A percentile compares a stretch with the other conserved stretches of the same genome.
These are phyloP conservation scores for Coilia nasus DNA, from an alignment of 2,797 vertebrate species.

Conservation along the genomic window DNA sequence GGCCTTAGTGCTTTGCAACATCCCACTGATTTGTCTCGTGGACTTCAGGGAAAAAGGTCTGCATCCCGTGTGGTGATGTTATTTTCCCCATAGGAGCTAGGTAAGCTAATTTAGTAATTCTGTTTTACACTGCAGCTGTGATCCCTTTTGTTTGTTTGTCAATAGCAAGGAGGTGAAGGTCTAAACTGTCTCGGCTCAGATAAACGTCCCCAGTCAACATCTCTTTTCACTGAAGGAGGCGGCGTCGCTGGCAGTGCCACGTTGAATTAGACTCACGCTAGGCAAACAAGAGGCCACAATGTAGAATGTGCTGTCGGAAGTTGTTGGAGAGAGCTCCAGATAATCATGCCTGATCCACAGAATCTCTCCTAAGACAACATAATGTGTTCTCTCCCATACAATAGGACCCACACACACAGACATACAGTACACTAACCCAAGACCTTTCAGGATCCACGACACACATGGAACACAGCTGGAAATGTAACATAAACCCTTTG, in stretches of 20 bases:
- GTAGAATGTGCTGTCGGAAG: constrained; percentile 76
- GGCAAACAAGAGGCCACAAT: constrained; percentile 74
- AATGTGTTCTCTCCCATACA: constrained; percentile 56
- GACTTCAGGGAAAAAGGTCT: background rate
- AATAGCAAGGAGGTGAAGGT: constrained; percentile 51
- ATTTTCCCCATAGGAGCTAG: constrained; percentile 30
- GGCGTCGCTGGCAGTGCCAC: constrained; percentile 72
- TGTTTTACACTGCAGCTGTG: background rate
- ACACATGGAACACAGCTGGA: background rate
- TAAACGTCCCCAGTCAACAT: constrained; percentile 75
- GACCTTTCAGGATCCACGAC: background rate
- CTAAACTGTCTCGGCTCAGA: constrained; percentile 67
- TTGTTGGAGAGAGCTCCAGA: constrained; percentile 67
- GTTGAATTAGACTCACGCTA: constrained; percentile 74
- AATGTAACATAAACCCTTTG: background rate
- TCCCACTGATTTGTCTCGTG: background rate
- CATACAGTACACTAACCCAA: constrained; percentile 37
- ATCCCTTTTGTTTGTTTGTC: constrained; percentile 60
- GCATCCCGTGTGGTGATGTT: background rate
- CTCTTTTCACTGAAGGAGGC: constrained; percentile 78
- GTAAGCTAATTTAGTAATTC: background rate
- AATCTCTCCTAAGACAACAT: constrained; percentile 60
- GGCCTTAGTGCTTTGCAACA: background rate
- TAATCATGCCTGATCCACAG: constrained; percentile 68
- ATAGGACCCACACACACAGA: constrained; percentile 34